These are phyloP conservation scores for Felis catus DNA, from an alignment of 2,113 vertebrate genomes.

Conservation along the genomic window DNA sequence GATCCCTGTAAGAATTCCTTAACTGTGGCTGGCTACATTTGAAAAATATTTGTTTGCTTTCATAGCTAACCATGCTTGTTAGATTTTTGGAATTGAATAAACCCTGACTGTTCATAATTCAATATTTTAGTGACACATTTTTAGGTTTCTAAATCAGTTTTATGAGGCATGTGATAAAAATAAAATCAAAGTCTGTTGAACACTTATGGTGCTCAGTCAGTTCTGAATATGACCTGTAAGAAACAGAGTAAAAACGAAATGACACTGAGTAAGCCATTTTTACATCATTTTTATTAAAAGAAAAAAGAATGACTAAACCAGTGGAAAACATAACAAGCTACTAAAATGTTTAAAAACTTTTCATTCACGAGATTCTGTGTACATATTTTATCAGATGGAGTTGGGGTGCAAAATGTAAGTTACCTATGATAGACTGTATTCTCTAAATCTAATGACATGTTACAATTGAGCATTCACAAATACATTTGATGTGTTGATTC, in stretches of 20 bases:
- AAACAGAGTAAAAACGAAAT: slow-evolving; percentile 37
- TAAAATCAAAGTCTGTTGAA: slow-evolving; percentile 66
- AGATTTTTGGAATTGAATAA: slow-evolving; percentile 57
- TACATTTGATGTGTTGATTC: background rate
- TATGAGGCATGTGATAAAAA: slow-evolving; percentile 68
- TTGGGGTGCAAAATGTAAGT: background rate
- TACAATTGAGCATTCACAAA: background rate
- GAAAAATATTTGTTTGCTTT: slow-evolving; percentile 44
- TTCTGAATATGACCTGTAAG: slow-evolving; percentile 48
- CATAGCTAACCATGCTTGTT: background rate
- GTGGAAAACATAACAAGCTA: background rate
- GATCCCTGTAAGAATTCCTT: background rate
- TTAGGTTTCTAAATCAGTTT: slow-evolving; percentile 66
- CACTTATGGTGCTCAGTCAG: background rate
- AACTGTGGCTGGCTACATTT: background rate
- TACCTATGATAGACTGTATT: background rate
- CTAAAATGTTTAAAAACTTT: background rate
- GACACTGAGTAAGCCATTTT: background rate
- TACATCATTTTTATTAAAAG: slow-evolving; percentile 15
- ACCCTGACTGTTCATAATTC: background rate
- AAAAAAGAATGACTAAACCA: background rate
- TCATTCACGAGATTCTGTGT: background rate
- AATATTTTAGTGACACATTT: slow-evolving; percentile 69
- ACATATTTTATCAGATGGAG: background rate
- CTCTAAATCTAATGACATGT: background rate